Evolutionary conservation across 2,888 invertebrate species (phyloP), one percentile per base, ranked within the genome.

Genomic region (Charanyca ferruginea): DNA sequence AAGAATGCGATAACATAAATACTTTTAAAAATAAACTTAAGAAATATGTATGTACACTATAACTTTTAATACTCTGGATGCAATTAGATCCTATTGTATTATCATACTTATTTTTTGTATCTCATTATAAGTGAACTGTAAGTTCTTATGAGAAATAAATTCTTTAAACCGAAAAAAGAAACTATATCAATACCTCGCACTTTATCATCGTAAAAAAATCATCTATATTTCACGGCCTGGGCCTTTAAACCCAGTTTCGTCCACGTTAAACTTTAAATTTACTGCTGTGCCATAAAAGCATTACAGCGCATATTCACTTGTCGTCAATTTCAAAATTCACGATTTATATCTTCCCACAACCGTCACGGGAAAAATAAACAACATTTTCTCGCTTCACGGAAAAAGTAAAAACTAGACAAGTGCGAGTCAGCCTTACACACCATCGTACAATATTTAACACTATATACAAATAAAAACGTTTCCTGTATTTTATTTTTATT

Each of bases 291-390:
- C 53, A 42, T 51, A 38, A 70, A 71, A 9, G 48, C 25, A 64
- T 35, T 53, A 60, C 60, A 57, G 16, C 28, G 42, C 23, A 42
- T 71, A 65, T 65, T 71, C 64, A 71, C 59, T 61, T 60, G 44
- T 57, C 25, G 13, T 42, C 48, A 57, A 77, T 61, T 74, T 72
- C 32, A 58, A 65, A 61, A 65, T 71, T 57, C 41, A 45, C n/a
- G 3, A 41, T 41, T 42, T 22, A 20, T 61, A 57, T 57, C 7
- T 23, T 32, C 48, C 16, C 28, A 16, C 45, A 20, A 32, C 41
- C 11, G 11, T 38, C n/a, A 38, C 13, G n/a, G n/a, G 32, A 32
- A 48, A 22, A 45, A 23, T 45, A 41, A 52, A n/a, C n/a, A 49
- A 62, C 2, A 13, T 47, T 11, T 22, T n/a, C 18, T 49, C 4